These are phyloP conservation scores for Tragulus kanchil DNA, from an alignment of 2,113 vertebrate species.

Conservation along the genomic window DNA sequence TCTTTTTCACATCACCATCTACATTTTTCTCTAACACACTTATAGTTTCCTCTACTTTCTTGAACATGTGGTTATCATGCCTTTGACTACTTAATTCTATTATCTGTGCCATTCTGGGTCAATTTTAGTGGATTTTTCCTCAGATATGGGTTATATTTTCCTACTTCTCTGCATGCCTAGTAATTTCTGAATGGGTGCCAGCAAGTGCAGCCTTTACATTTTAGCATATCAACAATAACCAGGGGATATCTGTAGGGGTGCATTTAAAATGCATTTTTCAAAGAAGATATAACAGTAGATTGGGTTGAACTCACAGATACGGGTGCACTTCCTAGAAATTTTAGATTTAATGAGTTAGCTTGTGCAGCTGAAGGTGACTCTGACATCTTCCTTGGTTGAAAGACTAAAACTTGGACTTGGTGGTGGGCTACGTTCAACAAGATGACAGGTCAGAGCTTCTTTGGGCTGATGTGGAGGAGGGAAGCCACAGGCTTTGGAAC, in stretches of 20 bases:
- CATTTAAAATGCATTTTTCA: background rate
- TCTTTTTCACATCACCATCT: too few relatives aligned
- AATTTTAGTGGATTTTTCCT: too few relatives aligned
- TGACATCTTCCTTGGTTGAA: slow-evolving; percentile 24
- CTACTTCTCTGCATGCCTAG: too few relatives aligned
- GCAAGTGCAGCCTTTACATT: too few relatives aligned
- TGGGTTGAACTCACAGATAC: background rate
- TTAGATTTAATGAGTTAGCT: background rate
- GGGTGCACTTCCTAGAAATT: background rate
- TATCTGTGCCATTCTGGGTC: too few relatives aligned
- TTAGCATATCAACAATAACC: too few relatives aligned
- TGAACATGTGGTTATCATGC: too few relatives aligned
- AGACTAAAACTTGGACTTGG: slow-evolving; percentile 6
- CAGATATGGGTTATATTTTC: too few relatives aligned
- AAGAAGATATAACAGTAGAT: background rate
- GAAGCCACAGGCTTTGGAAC: background rate
- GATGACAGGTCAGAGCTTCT: background rate
- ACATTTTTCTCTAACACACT: too few relatives aligned
- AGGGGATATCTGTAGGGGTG: background rate
- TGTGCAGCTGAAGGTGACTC: background rate
- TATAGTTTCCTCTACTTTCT: too few relatives aligned
- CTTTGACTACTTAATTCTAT: too few relatives aligned
- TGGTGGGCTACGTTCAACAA: background rate
- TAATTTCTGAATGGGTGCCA: too few relatives aligned
- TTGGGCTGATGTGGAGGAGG: background rate